A percentile compares a stretch with the other conserved stretches of the same genome.
Conservation (phyloP, 2,797 vertebrate species). For the Pyrocephalus nanus region DNA sequence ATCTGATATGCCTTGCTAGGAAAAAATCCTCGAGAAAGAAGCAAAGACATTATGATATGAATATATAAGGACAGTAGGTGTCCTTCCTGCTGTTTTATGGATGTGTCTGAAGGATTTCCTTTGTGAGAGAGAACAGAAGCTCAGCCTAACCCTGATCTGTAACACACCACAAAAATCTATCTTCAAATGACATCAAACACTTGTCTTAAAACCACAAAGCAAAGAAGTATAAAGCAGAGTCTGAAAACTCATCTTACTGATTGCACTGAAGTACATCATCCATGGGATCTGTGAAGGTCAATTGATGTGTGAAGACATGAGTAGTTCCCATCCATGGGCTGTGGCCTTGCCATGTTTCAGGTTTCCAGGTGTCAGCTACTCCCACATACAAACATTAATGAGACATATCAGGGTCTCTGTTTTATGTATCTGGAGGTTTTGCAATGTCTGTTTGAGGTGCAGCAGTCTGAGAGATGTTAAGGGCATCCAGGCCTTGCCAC, state of each 20-base stretch:
- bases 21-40: neutral
- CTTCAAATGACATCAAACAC: conserved; percentile 44
- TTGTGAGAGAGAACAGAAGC: conserved; percentile 25
- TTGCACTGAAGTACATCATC: neutral
- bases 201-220: conserved; percentile 33
- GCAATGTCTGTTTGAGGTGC: neutral
- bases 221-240: neutral
- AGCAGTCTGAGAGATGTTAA: neutral
- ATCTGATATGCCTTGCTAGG: conserved; percentile 8
- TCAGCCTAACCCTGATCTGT: conserved; percentile 1
- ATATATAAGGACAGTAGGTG: conserved; percentile 57
- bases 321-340: neutral
- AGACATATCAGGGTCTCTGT: neutral
- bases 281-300: neutral
- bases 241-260: neutral
- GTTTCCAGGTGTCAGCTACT: neutral
- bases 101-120: conserved; percentile 40
- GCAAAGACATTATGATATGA: conserved; percentile 17
- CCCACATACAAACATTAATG: neutral
- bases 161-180: conserved; percentile 17
- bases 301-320: neutral
- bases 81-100: conserved; percentile 61
- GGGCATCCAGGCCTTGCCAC: neutral
- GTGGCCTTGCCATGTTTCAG: neutral
- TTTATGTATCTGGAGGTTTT: neutral